Evolutionary conservation across 2,113 vertebrate species (phyloP), one percentile per base, ranked within the genome.

Genomic region (Beaufortia kweichowensis): DNA sequence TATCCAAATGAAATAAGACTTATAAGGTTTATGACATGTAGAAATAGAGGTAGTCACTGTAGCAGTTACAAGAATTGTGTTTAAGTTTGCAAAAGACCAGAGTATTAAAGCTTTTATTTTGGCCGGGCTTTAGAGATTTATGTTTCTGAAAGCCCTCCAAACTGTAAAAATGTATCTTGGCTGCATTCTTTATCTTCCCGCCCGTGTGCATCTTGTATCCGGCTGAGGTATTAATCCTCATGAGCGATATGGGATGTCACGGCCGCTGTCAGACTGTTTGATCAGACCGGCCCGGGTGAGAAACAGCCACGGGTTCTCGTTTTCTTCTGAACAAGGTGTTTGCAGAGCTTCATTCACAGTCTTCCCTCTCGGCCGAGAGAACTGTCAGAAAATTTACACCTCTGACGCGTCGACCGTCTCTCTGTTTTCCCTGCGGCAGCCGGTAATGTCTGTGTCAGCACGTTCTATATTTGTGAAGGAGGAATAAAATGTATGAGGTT

Each of bases 221-320:
- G 50, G 29, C 28, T 21, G 31, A 62, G 70, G 56, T 76, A 84
- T 84, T 84, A 80, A 84, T 86, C 78, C 62, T 70, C 31, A 35
- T 78, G 85, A 83, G 59, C 70, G 79, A 83, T 83, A 76, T 66
- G n/a, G 43, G 4, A 24, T 73, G 80, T 80, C 78, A 76, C 57
- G 60, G 61, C 57, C 71, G 56, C 73, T 80, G 82, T 79, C 75
- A 79, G 68, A 63, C 55, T 75, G 79, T 81, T 82, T 84, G 84
- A 83, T 83, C 77, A 79, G 67, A 62, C 68, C 60, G 39, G 71
- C 46, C 39, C n/a, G 33, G 10, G 63, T 57, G 55, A 77, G 59
- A 71, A 79, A 69, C 71, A 43, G 75, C 76, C 66, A 41, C 39
- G 53, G 41, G 14, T 60, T 12, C 29, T 63, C 63, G 10, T 56